A percentile compares a stretch with the other conserved stretches of the same genome.
Evolutionary conservation across 2,113 vertebrate genomes (phyloP).

Genomic region (Archocentrus centrarchus): DNA sequence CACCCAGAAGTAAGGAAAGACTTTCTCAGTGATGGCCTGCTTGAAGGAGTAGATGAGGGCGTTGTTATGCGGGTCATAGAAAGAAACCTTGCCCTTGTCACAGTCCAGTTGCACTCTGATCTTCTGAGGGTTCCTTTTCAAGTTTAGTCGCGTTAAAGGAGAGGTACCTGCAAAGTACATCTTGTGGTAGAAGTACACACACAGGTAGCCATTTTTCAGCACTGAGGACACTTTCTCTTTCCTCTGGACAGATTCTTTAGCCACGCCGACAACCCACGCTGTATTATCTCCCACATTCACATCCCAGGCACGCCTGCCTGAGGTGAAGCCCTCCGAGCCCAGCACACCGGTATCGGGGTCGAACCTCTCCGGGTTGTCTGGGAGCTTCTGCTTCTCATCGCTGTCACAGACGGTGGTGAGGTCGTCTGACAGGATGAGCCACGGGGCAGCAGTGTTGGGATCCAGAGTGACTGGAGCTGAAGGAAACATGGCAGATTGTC

Average conservation of each 20-base stretch:
- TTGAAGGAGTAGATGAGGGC: conserved; percentile 76
- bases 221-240: conserved; percentile 75
- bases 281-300: conserved; percentile 73
- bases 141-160: conserved; percentile 61
- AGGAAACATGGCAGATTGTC: conserved; percentile 34
- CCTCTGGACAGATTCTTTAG: conserved; percentile 64
- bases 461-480: conserved; percentile 76
- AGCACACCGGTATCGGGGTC: conserved; percentile 71
- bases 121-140: conserved; percentile 63
- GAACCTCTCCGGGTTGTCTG: conserved; percentile 76
- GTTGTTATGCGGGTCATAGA: conserved; percentile 57
- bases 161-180: conserved; percentile 80
- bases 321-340: conserved; percentile 62
- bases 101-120: conserved; percentile 75
- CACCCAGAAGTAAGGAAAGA: conserved; percentile 79
- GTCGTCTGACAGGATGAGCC: conserved; percentile 75
- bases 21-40: conserved; percentile 63
- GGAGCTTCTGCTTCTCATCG: conserved; percentile 67
- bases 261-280: conserved; percentile 76
- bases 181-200: conserved; percentile 76
- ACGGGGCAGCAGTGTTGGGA: conserved; percentile 77
- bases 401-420: conserved; percentile 69
- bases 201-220: conserved; percentile 74
- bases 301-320: conserved; percentile 71
- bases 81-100: conserved; percentile 68